phyloP scores from a whole-genome alignment of 2,113 vertebrate genomes.

The Acanthisitta chloris region DNA sequence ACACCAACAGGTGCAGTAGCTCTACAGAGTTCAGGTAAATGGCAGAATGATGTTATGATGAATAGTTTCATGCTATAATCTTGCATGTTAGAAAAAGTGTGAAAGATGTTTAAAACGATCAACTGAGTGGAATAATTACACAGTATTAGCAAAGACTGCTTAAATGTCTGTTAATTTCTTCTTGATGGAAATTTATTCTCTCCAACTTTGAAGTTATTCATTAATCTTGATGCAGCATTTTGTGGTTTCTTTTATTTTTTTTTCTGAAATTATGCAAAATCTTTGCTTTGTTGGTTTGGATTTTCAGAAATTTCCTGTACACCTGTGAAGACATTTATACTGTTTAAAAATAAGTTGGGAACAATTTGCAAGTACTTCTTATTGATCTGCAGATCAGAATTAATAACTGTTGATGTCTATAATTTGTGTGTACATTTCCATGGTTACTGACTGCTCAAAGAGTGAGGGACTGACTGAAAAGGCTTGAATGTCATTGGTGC shows the following conservation, averaged over 20 bases:
- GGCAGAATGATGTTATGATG: background rate
- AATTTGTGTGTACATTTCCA: background rate
- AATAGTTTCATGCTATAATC: background rate
- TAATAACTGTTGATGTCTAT: background rate
- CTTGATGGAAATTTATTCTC: background rate
- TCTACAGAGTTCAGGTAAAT: constrained; percentile 84
- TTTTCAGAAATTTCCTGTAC: background rate
- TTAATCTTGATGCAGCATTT: background rate
- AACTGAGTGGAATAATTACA: background rate
- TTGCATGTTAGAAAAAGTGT: background rate
- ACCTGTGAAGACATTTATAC: background rate
- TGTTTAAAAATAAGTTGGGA: background rate
- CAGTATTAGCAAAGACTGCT: background rate
- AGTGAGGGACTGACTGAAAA: background rate
- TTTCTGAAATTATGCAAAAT: background rate
- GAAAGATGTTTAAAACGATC: background rate
- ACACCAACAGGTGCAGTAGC: constrained; percentile 84
- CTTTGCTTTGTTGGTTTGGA: background rate
- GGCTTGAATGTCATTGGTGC: background rate
- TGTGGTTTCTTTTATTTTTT: background rate
- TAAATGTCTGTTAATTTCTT: background rate
- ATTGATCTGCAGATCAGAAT: background rate
- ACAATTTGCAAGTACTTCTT: background rate
- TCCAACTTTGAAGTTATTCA: background rate
- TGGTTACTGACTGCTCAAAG: background rate